Percentiles rank a stretch among this genome's conserved stretches.
Conservation (phyloP, 2,113 vertebrate species). For the Entelurus aequoreus region DNA sequence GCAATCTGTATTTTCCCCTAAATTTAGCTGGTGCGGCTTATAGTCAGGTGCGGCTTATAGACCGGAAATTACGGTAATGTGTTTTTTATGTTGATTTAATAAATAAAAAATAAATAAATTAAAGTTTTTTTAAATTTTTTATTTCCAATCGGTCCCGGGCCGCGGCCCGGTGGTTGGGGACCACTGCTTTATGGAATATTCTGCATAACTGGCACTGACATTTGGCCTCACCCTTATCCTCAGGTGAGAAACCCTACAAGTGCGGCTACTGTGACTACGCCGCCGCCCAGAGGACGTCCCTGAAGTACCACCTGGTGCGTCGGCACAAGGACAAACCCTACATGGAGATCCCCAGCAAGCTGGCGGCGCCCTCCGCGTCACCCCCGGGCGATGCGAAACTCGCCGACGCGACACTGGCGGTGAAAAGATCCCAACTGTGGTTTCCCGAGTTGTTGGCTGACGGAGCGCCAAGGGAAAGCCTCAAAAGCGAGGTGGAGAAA, state of each 20-base stretch:
- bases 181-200: too few relatives aligned
- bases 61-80: too few relatives aligned
- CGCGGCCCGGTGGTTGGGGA: too few relatives aligned
- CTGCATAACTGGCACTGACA: too few relatives aligned
- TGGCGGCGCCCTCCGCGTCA: conserved; percentile 25
- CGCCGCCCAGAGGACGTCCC: conserved; percentile 93
- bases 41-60: too few relatives aligned
- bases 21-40: too few relatives aligned
- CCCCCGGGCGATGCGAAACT: conserved; percentile 36
- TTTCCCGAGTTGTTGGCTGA: conserved; percentile 1
- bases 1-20: too few relatives aligned
- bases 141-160: too few relatives aligned
- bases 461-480: conserved; percentile 24
- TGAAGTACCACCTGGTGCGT: conserved; percentile 90
- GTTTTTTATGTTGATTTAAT: too few relatives aligned
- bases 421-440: conserved; percentile 72
- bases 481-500: conserved; percentile 11
- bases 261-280: conserved; percentile 94
- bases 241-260: conserved; percentile 96
- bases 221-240: conserved; percentile 5
- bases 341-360: conserved; percentile 55
- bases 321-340: conserved; percentile 86
- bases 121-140: too few relatives aligned
- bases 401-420: conserved; percentile 17
- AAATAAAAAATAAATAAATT: too few relatives aligned